A percentile compares a stretch with the other conserved stretches of the same genome.
Evolutionary conservation across 2,888 invertebrate species (phyloP).

Genomic region (Hemithea aestivaria): DNA sequence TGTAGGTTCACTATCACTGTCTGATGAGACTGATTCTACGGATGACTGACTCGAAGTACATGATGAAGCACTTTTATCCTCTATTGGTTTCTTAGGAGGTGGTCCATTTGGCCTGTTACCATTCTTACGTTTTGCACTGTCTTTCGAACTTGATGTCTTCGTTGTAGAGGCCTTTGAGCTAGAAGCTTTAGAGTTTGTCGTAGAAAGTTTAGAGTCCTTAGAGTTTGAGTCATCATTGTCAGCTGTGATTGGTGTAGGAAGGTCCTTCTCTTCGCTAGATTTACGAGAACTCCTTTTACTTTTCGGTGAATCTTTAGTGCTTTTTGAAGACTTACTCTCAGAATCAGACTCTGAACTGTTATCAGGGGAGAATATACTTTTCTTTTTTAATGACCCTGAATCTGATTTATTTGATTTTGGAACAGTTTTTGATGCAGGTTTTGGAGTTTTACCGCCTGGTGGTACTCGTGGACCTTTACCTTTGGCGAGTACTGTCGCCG

Average conservation of each 20-base stretch:
- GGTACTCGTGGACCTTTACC: constrained; percentile 52
- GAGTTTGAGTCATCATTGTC: constrained; percentile 55
- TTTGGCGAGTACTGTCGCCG: constrained; percentile 81
- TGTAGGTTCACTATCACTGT: constrained; percentile 62
- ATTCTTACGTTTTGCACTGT: constrained; percentile 57
- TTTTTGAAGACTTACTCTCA: constrained; percentile 54
- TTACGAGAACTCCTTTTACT: constrained; percentile 56
- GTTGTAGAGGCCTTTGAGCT: constrained; percentile 8
- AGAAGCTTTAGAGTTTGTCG: constrained; percentile 21
- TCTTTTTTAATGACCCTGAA: constrained; percentile 77
- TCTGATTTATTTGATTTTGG: constrained; percentile 52
- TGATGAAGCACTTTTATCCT: constrained; percentile 65
- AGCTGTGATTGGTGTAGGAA: constrained; percentile 38
- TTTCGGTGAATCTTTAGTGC: constrained; percentile 35
- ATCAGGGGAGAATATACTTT: constrained; percentile 90
- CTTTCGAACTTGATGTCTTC: constrained; percentile 36
- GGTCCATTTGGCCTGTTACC: constrained; percentile 59
- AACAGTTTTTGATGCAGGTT: constrained; percentile 57
- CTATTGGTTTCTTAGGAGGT: constrained; percentile 62
- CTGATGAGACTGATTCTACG: constrained; percentile 64
- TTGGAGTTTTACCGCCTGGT: constrained; percentile 66
- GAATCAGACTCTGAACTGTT: constrained; percentile 77
- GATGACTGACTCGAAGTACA: constrained; percentile 71
- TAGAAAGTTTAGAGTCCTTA: constrained; percentile 18
- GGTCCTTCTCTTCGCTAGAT: constrained; percentile 61